These are phyloP conservation scores for Torymus aiolomorphi DNA, from an alignment of 2,888 invertebrate species.

Conservation along the genomic window DNA sequence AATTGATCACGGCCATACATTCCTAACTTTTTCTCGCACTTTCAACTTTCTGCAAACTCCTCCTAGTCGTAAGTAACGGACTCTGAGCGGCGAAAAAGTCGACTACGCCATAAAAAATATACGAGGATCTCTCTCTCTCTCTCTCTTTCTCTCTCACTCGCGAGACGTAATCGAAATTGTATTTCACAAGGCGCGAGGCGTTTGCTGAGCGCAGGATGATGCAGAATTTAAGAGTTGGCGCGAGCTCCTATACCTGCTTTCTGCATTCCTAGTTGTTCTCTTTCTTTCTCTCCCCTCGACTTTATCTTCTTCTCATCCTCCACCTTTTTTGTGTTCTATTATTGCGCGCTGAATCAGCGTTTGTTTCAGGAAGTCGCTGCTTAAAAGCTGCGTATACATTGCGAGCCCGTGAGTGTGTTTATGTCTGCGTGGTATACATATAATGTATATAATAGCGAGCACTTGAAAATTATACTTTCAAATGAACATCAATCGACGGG, in stretches of 20 bases:
- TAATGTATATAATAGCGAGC: background rate
- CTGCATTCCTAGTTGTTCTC: constrained; percentile 33
- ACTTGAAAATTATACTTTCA: constrained; percentile 43
- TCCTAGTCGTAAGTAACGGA: background rate
- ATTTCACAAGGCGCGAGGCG: constrained; percentile 19
- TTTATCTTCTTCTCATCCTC: background rate
- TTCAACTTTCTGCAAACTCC: background rate
- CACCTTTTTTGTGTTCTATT: constrained; percentile 16
- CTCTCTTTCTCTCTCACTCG: background rate
- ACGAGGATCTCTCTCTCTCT: too few species aligned
- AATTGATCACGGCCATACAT: background rate
- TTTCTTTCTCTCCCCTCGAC: background rate
- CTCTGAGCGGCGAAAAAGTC: background rate
- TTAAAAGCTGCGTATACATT: constrained; percentile 12
- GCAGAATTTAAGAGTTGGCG: constrained; percentile 37
- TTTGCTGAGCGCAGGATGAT: constrained; percentile 12
- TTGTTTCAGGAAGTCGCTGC: constrained; percentile 44
- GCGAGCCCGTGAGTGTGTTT: background rate
- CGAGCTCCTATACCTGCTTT: constrained; percentile 37
- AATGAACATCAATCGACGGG: constrained; percentile 31
- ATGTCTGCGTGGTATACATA: too few species aligned
- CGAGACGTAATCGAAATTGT: constrained; percentile 40
- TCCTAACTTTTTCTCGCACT: constrained; percentile 7
- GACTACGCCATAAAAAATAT: background rate
- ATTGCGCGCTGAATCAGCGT: constrained; percentile 50